Evolutionary conservation across 1,140 invertebrate species (phyloP), one percentile per base, ranked within the genome.

Genomic region (Ceratina calcarata): DNA sequence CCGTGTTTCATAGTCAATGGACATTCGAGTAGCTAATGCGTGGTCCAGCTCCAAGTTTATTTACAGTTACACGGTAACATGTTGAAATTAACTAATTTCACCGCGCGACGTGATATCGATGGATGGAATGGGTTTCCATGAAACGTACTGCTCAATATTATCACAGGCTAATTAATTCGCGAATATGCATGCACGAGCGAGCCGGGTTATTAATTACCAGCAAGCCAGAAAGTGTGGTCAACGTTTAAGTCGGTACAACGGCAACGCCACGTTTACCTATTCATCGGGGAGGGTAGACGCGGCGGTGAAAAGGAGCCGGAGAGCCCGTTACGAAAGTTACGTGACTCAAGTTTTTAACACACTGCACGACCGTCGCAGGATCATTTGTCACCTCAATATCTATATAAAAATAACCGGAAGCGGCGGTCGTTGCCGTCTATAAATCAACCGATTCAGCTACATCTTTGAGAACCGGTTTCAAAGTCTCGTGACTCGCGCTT

Each of bases 401-500:
- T 45, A 73, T 73, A 62, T 62, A 55, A 73, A 62, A 62, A 24
- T 72, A 62, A 45, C 70, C 15, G 45, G 32, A 61, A 27, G 16
- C 16, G 49, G 32, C 62, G 6, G 49, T 37, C 24, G 20, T 64
- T 55, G 60, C 2, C 13, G 55, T 71, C 69, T 71, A 74, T 74
- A 64, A 74, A 74, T 64, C 71, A 64, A 74, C 71, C 60, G 61
- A 74, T 74, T 74, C 49, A 74, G 71, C 60, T 53, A 53, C 60
- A 64, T 74, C 71, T 51, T 74, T 64, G 45, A 64, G 24, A 74
- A 53, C 18, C 24, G 16, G 45, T 32, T 74, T 64, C 71, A 64
- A 62, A 62, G 71, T 74, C 45, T 49, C 71, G 45, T 74, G 71
- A 74, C 71, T 74, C 37, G 60, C 71, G 16, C 37, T 74, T 55